These are phyloP conservation scores for Cynocephalus volans DNA, from an alignment of 2,113 vertebrate genomes.

Conservation along the genomic window DNA sequence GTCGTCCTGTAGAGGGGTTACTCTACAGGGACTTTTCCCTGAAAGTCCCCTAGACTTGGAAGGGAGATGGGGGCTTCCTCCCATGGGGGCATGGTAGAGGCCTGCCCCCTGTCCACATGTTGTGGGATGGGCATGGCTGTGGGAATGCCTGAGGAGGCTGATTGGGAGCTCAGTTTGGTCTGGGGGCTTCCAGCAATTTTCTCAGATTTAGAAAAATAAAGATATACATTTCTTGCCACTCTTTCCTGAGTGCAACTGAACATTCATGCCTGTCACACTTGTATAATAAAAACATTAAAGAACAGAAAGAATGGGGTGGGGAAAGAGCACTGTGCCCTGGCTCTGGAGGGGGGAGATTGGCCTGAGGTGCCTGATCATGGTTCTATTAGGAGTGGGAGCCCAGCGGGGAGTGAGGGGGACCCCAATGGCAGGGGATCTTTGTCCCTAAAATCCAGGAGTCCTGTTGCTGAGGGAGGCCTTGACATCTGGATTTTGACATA, in stretches of 20 bases:
- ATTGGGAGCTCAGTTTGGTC: neutral
- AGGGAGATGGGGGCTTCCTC: neutral
- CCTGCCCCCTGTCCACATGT: neutral
- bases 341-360: neutral
- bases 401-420: neutral
- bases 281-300: neutral
- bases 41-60: neutral
- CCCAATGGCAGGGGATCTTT: neutral
- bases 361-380: neutral
- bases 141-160: neutral
- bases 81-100: neutral
- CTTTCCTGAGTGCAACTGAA: neutral
- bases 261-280: neutral
- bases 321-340: neutral
- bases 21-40: neutral
- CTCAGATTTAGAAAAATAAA: constrained; percentile 29
- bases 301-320: neutral
- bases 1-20: neutral
- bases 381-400: neutral
- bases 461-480: neutral
- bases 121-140: neutral
- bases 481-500: constrained; percentile 64
- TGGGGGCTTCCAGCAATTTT: neutral
- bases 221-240: neutral
- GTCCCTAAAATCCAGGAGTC: neutral